These are phyloP conservation scores for Euwallacea fornicatus DNA, from an alignment of 1,140 invertebrate genomes.

Conservation along the genomic window DNA sequence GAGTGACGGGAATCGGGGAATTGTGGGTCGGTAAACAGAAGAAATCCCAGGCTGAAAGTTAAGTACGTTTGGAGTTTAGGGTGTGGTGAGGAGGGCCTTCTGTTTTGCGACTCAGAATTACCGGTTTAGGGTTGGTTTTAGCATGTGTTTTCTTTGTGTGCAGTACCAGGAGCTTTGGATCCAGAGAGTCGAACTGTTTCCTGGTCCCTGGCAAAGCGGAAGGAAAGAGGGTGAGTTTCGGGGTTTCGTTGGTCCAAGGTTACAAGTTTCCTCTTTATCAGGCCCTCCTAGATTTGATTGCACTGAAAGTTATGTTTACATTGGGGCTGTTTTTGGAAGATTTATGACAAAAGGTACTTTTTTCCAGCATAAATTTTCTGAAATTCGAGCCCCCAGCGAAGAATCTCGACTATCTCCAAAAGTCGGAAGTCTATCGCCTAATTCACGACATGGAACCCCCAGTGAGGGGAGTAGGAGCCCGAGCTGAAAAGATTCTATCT, in stretches of 20 bases:
- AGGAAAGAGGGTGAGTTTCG: constrained; percentile 31
- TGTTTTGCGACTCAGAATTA: neutral
- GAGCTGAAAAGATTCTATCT: constrained; percentile 65
- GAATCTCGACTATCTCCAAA: constrained; percentile 69
- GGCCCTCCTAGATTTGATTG: too few relatives aligned
- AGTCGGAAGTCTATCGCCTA: constrained; percentile 73
- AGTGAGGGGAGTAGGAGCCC: constrained; percentile 65
- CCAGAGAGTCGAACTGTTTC: constrained; percentile 41
- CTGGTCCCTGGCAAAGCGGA: constrained; percentile 37
- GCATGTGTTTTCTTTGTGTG: constrained; percentile 37
- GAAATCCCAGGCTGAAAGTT: constrained; percentile 9
- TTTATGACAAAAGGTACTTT: neutral
- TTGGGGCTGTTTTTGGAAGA: too few relatives aligned
- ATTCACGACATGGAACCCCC: constrained; percentile 71
- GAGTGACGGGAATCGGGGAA: neutral
- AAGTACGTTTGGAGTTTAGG: constrained; percentile 1
- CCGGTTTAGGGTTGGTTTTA: constrained; percentile 6
- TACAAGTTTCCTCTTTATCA: too few relatives aligned
- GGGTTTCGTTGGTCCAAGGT: too few relatives aligned
- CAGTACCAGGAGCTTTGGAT: constrained; percentile 13
- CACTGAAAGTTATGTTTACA: too few relatives aligned
- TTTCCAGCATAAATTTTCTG: constrained; percentile 72
- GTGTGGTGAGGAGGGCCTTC: neutral
- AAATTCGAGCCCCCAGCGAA: constrained; percentile 74
- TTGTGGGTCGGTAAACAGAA: constrained; percentile 3